Base-by-base conservation (phyloP, 2,113 vertebrate genomes). In the Odocoileus hemionus region DNA sequence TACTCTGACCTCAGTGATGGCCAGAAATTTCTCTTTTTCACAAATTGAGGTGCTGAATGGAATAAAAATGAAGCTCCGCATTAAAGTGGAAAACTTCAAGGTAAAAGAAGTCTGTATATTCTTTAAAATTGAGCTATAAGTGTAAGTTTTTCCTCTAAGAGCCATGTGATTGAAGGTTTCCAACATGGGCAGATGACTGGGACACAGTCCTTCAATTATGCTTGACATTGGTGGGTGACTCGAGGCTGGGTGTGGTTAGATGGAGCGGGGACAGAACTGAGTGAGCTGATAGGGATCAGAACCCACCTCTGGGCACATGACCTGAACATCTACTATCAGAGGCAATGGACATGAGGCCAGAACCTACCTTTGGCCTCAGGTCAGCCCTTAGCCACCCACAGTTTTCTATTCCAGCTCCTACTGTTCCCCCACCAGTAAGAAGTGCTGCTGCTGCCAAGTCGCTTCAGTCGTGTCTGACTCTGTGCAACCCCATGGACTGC, bases 21-120 rank as follows among this genome's bases (percentile, higher is more conserved):
- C 21, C 58, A 93, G 74, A 97, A 96, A 88, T 26, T 36, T 84
- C 26, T 64, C 33, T 61, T 85, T 92, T 90, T 82, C 86, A 92
- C 4, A 91, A 89, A 74, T 25, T 30, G 43, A 92, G 64, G 25
- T 80, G 28, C 60, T 85, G 47, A 82, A 76, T 7, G 17, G 21
- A 89, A 64, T 91, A 79, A 83, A 94, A 79, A 64, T 12, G 19
- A 76, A 89, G 36, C 7, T 96, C 17, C 25, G 21, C 17, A 47
- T 74, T 61, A 57, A 89, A 92, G 43, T 25, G 61, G 86, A 79
- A 83, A 84, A 80, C 12, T 28, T 95, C 21, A 47, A 86, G 6
- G 13, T 78, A 23, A 92, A 95, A 88, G 43, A 92, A 95, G 67
- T 1, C 13, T 33, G 26, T 70, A 60, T 52, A 83, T 39, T 33